Percentiles rank a stretch among this genome's conserved stretches.
phyloP scores from a whole-genome alignment of 2,888 invertebrate genomes.

The Eupithecia inturbata region DNA sequence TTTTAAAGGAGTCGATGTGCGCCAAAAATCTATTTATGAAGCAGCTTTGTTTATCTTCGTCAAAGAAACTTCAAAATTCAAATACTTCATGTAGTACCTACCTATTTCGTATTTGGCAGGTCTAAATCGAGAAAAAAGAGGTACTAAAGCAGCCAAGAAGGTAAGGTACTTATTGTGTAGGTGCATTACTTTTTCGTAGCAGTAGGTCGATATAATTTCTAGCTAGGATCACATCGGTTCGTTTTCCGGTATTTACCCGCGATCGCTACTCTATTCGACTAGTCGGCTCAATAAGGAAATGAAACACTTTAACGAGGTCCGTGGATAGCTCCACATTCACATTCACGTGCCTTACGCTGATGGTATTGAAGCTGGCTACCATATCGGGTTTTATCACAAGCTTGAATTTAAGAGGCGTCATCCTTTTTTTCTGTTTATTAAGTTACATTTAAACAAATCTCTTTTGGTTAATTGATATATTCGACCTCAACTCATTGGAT shows the following conservation, averaged over 20 bases:
- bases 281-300: slow-evolving; percentile 46
- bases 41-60: too few relatives aligned
- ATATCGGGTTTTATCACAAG: neutral
- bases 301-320: slow-evolving; percentile 39
- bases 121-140: neutral
- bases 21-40: too few relatives aligned
- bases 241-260: slow-evolving; percentile 48
- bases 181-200: neutral
- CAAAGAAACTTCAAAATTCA: too few relatives aligned
- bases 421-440: neutral
- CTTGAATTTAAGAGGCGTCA: neutral
- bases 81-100: neutral
- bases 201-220: too few relatives aligned
- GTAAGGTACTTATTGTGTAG: neutral
- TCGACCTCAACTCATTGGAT: neutral
- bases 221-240: slow-evolving; percentile 31
- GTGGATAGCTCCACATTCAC: slow-evolving; percentile 32
- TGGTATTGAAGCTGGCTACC: neutral
- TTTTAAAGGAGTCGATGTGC: too few relatives aligned
- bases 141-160: neutral
- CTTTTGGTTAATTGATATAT: neutral
- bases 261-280: slow-evolving; percentile 34
- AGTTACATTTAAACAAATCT: neutral
- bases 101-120: neutral
- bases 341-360: slow-evolving; percentile 20